Base-by-base conservation (phyloP, 1,140 invertebrate species). In the Formica selysi region DNA sequence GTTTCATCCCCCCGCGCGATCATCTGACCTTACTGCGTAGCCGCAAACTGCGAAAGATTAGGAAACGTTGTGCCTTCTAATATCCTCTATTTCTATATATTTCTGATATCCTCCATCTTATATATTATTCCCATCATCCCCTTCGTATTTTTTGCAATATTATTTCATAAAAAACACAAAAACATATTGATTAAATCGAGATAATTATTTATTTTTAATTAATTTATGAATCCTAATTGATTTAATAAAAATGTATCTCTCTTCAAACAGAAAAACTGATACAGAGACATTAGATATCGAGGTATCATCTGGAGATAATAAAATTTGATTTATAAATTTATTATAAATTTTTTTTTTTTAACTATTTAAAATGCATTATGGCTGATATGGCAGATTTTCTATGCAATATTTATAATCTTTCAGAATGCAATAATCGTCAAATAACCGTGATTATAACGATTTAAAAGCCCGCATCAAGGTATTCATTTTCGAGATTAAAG, bases 31-130 rank as follows among this genome's bases (percentile, higher is more conserved):
- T 73, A 59, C 62, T 68, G 68, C 70, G 73, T 62, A 48, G 26
- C 78, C 61, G 36, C 65, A 78, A 89, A 83, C 85, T 68, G 26
- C 19, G 61, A 90, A 89, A 85, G 88, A 89, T 89, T 84, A 85
- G 67, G 32, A 57, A 76, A 78, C 59, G 36, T 64, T 51, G 67
- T 29, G 67, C 19, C 22, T 26, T 41, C 22, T 6, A 51, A 22
- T 68, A 29, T 29, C 70, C 67, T 26, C 13, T 36, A 32, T 73
- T 83, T n/a, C 54, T 51, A 13, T 51, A 41, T 22, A 38, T 51
- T 44, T n/a, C 1, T 48, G 44, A 51, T 51, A 51, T 51, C 48
- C 10, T n/a, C 5, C 29, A 16, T 16, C 13, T 6, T 32, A 44
- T 64, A 61, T 19, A 38, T 61, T 76, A 22, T 13, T 38, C 11